phyloP scores from a whole-genome alignment of 2,888 invertebrate species.

The Nemotelus nigrinus region DNA sequence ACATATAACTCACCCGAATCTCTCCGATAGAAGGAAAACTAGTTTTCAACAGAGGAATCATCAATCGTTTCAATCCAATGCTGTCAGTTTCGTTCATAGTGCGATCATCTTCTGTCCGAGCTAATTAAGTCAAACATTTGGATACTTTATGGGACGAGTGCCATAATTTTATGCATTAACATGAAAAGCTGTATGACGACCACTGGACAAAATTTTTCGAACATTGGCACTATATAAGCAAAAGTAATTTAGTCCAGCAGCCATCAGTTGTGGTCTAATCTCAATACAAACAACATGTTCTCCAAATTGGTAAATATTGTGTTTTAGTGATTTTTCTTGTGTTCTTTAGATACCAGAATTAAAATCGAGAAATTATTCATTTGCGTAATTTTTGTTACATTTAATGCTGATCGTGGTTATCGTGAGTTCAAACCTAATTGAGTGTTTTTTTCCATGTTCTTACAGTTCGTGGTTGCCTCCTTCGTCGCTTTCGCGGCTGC shows the following conservation, averaged over 20 bases:
- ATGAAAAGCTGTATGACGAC: slow-evolving; percentile 34
- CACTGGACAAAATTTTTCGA: slow-evolving; percentile 10
- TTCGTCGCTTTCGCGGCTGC: slow-evolving; percentile 24
- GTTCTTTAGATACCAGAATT: too few relatives aligned
- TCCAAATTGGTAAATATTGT: slow-evolving; percentile 40
- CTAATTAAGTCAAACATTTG: slow-evolving; percentile 28
- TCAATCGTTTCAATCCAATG: neutral
- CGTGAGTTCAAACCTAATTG: neutral
- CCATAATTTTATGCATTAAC: slow-evolving; percentile 39
- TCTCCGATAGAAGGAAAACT: too few relatives aligned
- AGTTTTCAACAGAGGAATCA: neutral
- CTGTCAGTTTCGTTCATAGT: neutral
- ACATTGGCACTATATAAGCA: slow-evolving; percentile 37
- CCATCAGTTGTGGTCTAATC: slow-evolving; percentile 37
- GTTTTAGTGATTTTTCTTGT: neutral
- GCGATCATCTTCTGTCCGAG: slow-evolving; percentile 13
- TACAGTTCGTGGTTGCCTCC: slow-evolving; percentile 33
- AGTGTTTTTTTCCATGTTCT: slow-evolving; percentile 20
- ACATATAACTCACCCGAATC: too few relatives aligned
- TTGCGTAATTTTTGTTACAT: too few relatives aligned
- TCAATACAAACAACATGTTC: slow-evolving; percentile 37
- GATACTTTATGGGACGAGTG: slow-evolving; percentile 18
- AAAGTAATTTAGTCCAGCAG: slow-evolving; percentile 30
- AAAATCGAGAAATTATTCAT: too few relatives aligned
- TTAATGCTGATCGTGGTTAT: too few relatives aligned